These are phyloP conservation scores for Scaptomyza hsui DNA, from an alignment of 1,140 invertebrate species.

Conservation along the genomic window DNA sequence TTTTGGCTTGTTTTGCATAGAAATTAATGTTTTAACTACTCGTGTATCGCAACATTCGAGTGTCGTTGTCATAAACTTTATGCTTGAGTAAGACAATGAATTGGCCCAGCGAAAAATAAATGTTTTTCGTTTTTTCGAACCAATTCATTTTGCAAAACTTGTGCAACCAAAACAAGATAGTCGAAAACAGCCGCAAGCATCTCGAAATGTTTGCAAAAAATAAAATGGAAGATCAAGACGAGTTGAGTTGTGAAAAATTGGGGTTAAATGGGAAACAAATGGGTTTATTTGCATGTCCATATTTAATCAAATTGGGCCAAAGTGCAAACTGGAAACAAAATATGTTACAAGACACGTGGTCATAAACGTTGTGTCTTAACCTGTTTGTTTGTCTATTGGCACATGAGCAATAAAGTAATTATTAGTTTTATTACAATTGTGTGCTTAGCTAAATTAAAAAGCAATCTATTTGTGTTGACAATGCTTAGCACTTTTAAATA, in stretches of 20 bases:
- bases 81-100: slow-evolving; percentile 70
- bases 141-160: slow-evolving; percentile 55
- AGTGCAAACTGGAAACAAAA: slow-evolving; percentile 17
- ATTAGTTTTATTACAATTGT: too few species aligned
- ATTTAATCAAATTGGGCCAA: slow-evolving; percentile 24
- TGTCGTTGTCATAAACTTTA: slow-evolving; percentile 63
- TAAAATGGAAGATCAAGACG: slow-evolving; percentile 13
- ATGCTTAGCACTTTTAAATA: neutral
- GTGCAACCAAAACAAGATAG: slow-evolving; percentile 35
- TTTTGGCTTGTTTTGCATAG: slow-evolving; percentile 57
- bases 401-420: too few species aligned
- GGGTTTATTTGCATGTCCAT: slow-evolving; percentile 50
- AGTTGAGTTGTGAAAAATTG: slow-evolving; percentile 52
- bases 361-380: neutral
- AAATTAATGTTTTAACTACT: slow-evolving; percentile 53
- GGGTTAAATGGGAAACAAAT: slow-evolving; percentile 66
- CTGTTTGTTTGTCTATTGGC: too few species aligned
- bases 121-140: slow-evolving; percentile 26
- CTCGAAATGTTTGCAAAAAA: slow-evolving; percentile 46
- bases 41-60: slow-evolving; percentile 56
- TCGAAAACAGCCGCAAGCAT: slow-evolving; percentile 24
- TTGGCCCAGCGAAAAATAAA: slow-evolving; percentile 25
- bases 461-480: neutral
- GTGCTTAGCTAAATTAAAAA: neutral
- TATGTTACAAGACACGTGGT: slow-evolving; percentile 5